These are phyloP conservation scores for Xiphophorus hellerii DNA, from an alignment of 2,113 vertebrate genomes.

Conservation along the genomic window DNA sequence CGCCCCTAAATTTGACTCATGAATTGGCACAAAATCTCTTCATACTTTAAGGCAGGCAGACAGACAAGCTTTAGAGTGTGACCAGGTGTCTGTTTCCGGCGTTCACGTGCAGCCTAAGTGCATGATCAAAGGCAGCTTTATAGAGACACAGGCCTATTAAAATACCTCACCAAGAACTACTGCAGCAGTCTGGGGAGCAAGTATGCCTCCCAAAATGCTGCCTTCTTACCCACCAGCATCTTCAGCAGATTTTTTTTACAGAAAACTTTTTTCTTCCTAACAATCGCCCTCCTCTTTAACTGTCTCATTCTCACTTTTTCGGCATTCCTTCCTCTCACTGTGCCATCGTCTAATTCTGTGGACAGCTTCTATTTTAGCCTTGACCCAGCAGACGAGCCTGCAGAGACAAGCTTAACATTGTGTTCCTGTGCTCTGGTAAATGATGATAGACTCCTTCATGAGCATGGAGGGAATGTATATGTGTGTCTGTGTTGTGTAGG, in stretches of 20 bases:
- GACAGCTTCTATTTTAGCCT: constrained; percentile 68
- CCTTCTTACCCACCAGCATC: constrained; percentile 56
- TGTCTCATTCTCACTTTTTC: constrained; percentile 29
- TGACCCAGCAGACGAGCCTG: constrained; percentile 57
- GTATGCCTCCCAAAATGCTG: constrained; percentile 41
- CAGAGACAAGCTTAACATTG: constrained; percentile 69
- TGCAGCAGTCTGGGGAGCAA: constrained; percentile 69
- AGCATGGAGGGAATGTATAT: constrained; percentile 28
- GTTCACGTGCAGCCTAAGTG: constrained; percentile 58
- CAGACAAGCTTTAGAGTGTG: constrained; percentile 51
- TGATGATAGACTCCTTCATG: constrained; percentile 59
- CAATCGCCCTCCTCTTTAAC: constrained; percentile 5
- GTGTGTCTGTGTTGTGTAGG: constrained; percentile 30
- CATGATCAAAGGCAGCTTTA: constrained; percentile 77
- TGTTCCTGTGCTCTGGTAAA: constrained; percentile 62
- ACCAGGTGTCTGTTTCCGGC: constrained; percentile 70
- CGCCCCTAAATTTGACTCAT: neutral
- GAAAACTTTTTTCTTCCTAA: constrained; percentile 16
- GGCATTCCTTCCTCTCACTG: constrained; percentile 2
- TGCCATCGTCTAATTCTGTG: constrained; percentile 48
- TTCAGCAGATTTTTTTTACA: constrained; percentile 12
- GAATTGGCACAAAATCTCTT: constrained; percentile 3
- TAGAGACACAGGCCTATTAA: constrained; percentile 75
- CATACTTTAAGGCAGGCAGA: constrained; percentile 5
- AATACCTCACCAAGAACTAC: constrained; percentile 75